phyloP scores from a whole-genome alignment of 1,140 invertebrate genomes.

The Euura saliciscinereae region DNA sequence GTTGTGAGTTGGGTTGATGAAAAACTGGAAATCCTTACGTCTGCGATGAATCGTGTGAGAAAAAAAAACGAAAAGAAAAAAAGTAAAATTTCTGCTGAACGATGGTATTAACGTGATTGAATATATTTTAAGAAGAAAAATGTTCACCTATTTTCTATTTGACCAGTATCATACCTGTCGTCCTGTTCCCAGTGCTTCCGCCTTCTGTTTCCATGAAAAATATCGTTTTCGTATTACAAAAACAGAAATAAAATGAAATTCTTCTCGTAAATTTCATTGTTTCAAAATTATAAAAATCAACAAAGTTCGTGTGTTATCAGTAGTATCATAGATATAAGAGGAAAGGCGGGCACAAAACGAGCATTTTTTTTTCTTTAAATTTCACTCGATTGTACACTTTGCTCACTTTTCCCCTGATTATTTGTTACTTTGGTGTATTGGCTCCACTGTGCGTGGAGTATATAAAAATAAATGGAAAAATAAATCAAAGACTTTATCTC shows the following conservation, averaged over 20 bases:
- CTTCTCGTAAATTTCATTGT: not conserved
- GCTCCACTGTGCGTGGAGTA: too few relatives aligned
- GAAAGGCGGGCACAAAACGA: too few relatives aligned
- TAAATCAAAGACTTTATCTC: too few relatives aligned
- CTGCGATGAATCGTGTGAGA: conserved; percentile 18
- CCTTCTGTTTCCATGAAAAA: conserved; percentile 57
- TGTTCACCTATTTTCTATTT: conserved; percentile 38
- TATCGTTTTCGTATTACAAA: not conserved
- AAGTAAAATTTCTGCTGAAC: conserved; percentile 22
- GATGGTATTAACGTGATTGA: conserved; percentile 1
- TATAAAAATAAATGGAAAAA: too few relatives aligned
- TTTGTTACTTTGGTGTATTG: too few relatives aligned
- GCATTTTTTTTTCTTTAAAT: too few relatives aligned
- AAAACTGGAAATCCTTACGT: conserved; percentile 2
- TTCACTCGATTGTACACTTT: too few relatives aligned
- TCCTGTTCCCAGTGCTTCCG: conserved; percentile 68
- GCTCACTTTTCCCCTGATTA: too few relatives aligned
- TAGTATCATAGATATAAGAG: too few relatives aligned
- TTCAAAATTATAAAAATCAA: not conserved
- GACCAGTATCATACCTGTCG: conserved; percentile 61
- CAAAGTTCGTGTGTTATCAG: too few relatives aligned
- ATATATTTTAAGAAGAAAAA: conserved; percentile 28
- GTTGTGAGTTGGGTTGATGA: too few relatives aligned
- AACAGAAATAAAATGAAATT: not conserved
- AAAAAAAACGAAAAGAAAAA: conserved; percentile 20